These are phyloP conservation scores for Cygnus olor DNA, from an alignment of 2,797 vertebrate genomes.

Conservation along the genomic window DNA sequence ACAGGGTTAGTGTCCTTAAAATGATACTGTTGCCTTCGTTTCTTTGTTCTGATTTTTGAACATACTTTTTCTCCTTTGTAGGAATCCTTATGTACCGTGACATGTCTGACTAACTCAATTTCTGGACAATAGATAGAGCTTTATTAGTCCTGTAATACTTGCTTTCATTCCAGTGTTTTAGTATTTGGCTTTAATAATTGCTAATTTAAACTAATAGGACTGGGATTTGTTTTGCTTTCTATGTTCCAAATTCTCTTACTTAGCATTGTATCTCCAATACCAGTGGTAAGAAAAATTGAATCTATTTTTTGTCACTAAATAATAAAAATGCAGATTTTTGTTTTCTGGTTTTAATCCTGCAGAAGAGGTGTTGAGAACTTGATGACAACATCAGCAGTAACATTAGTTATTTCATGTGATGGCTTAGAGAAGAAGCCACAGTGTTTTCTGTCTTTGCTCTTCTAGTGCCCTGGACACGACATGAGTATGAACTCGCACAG, in stretches of 20 bases:
- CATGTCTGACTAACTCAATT: background rate
- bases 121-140: background rate
- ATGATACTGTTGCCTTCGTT: background rate
- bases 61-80: background rate
- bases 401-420: background rate
- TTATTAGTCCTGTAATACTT: background rate
- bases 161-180: background rate
- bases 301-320: background rate
- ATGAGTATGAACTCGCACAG: constrained; percentile 92
- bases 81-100: background rate
- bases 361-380: background rate
- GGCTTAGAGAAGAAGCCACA: background rate
- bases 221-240: background rate
- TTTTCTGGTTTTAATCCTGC: background rate
- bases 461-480: constrained; percentile 94
- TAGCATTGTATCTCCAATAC: background rate
- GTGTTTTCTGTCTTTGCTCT: background rate
- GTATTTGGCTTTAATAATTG: background rate
- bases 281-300: background rate
- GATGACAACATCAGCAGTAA: background rate
- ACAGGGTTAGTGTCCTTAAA: background rate
- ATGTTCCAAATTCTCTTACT: background rate
- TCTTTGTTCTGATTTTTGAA: background rate
- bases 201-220: background rate
- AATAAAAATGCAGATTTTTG: background rate